Percentiles rank a stretch among this genome's conserved stretches.
Conservation (phyloP, 2,797 vertebrate species). For the Heteromormyrus szaboi region DNA sequence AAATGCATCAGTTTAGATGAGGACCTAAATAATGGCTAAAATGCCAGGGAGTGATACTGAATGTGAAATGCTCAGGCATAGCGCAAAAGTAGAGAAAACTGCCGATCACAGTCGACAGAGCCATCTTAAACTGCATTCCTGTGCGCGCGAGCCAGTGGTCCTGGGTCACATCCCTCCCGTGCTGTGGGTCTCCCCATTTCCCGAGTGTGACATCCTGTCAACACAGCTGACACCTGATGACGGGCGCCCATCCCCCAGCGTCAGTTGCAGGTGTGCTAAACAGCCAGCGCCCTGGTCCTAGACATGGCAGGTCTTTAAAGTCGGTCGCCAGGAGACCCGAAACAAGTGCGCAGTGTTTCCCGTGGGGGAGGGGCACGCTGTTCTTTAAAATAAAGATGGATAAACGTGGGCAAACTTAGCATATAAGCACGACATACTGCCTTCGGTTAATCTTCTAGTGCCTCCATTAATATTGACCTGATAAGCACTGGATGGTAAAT, state of each 20-base stretch:
- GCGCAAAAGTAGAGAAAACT: neutral
- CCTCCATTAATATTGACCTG: neutral
- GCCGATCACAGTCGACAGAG: neutral
- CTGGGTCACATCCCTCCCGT: neutral
- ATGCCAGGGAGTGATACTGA: neutral
- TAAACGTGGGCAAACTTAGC: neutral
- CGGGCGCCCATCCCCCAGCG: no score
- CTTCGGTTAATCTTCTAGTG: neutral
- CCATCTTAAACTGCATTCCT: neutral
- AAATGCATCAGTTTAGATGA: neutral
- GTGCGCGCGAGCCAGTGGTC: neutral
- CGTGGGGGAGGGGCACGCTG: neutral
- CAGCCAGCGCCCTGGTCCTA: neutral
- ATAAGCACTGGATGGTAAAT: neutral
- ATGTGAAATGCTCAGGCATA: neutral
- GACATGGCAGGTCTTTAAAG: neutral
- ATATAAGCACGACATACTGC: neutral
- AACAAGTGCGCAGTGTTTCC: slow-evolving; percentile 1
- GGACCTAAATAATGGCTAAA: neutral
- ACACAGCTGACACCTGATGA: neutral
- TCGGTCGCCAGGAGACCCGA: neutral
- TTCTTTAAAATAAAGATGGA: neutral
- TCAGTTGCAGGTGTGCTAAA: neutral
- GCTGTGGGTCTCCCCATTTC: neutral
- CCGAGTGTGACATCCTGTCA: neutral